These are phyloP conservation scores for Protodeltote pygarga DNA, from an alignment of 2,888 invertebrate species.

Conservation along the genomic window DNA sequence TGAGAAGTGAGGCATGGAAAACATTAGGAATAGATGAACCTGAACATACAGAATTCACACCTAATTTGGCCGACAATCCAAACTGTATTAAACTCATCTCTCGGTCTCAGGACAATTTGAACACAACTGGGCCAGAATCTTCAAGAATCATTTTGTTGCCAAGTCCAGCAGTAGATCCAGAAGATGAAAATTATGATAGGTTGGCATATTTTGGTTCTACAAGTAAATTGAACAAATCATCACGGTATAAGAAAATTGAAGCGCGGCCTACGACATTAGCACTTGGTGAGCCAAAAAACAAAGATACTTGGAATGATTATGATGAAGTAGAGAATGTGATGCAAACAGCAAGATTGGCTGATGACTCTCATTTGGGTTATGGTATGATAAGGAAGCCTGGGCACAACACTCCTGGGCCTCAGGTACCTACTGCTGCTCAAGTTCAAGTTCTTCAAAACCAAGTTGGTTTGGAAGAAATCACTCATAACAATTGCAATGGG, in stretches of 20 bases:
- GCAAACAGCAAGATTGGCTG: conserved; percentile 91
- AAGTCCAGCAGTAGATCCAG: conserved; percentile 79
- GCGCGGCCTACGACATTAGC: conserved; percentile 86
- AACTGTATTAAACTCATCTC: conserved; percentile 83
- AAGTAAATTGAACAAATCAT: conserved; percentile 89
- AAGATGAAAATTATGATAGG: conserved; percentile 91
- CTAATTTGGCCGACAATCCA: conserved; percentile 79
- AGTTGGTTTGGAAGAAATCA: conserved; percentile 83
- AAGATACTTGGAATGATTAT: conserved; percentile 90
- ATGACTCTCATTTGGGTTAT: conserved; percentile 93
- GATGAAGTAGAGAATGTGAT: conserved; percentile 91
- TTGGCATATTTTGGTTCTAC: conserved; percentile 93
- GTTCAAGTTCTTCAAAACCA: conserved; percentile 79
- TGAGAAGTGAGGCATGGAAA: conserved; percentile 93
- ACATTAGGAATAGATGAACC: conserved; percentile 92
- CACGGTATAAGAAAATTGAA: conserved; percentile 90
- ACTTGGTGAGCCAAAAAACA: conserved; percentile 74
- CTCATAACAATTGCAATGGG: conserved; percentile 91
- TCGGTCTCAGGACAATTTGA: conserved; percentile 82
- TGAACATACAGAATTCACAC: conserved; percentile 89
- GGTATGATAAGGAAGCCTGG: conserved; percentile 92
- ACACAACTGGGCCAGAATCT: conserved; percentile 78
- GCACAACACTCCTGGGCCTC: conserved; percentile 84
- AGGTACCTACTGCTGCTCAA: conserved; percentile 84
- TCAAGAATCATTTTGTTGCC: conserved; percentile 86